Base-by-base conservation (phyloP, 2,797 vertebrate species). In the Nyctalus aviator region DNA sequence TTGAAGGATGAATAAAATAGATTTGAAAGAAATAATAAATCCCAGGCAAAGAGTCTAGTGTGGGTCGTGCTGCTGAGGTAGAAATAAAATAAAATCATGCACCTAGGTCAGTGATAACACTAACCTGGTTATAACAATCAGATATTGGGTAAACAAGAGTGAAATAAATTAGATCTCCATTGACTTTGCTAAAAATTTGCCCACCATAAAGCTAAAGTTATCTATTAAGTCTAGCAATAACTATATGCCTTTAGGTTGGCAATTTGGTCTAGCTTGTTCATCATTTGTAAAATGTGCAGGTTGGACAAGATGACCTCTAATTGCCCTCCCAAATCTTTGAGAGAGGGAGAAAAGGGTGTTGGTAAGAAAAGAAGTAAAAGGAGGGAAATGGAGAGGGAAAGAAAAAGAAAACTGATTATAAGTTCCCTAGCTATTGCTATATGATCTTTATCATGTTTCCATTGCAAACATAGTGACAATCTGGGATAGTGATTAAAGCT, bases 161-260 rank as follows among this genome's bases (percentile, higher is more conserved):
- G 66, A 90, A 95, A 84, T 79, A 90, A 76, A 87, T 96, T 71
- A 87, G 76, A 89, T 96, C 50, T 78, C 50, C 82, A 90, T 32
- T 92, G 82, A 95, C 93, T 95, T 92, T 92, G 59, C 72, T 87
- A 87, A 72, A 92, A 86, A 79, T 25, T 83, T 94, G 69, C 32
- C 71, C 64, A 86, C 48, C 69, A 90, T 48, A 84, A 93, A 92
- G 50, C 59, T 84, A 81, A 75, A 85, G 8, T 75, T 88, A 73
- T 71, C 87, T 93, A 30, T 91, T 93, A 75, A 84, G 50, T 44
- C 59, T 87, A 27, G 57, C 66, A 87, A 84, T 93, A 93, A 82
- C 88, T 84, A 35, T n/a, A 83, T 41, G 81, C 91, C 76, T 92
- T 92, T 79, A 27, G 88, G 76, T 50, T 72, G 59, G 44, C 57